Conservation (phyloP, 2,888 invertebrate species). For the Saturnia japonica region DNA sequence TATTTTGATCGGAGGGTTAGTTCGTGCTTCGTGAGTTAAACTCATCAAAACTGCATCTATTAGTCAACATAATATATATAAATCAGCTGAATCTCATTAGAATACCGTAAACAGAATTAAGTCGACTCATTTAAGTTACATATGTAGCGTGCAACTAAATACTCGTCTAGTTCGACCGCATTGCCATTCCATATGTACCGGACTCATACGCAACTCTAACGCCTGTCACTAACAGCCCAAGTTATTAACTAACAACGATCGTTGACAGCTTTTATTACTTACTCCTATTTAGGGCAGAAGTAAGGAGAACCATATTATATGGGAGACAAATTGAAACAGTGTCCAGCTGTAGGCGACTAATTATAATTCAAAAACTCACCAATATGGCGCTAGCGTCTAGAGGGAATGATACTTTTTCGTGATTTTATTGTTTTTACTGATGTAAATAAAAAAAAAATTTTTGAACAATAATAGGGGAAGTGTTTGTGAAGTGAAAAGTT, state of each 20-base stretch:
- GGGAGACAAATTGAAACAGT: no score
- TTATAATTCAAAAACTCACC: no score
- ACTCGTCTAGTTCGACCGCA: conserved; percentile 26
- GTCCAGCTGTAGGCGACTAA: no score
- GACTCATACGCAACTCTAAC: conserved; percentile 23
- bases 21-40: not conserved
- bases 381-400: no score
- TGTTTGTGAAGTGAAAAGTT: no score
- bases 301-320: no score
- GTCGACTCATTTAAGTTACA: conserved; percentile 10
- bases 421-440: no score
- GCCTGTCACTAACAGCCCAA: conserved; percentile 12
- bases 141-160: conserved; percentile 24
- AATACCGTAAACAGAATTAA: conserved; percentile 13
- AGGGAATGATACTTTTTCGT: no score
- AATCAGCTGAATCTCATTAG: not conserved
- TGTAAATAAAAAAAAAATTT: no score
- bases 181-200: conserved; percentile 24
- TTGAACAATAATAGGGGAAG: no score
- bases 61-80: not conserved
- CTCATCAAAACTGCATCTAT: no score
- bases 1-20: no score
- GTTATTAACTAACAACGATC: conserved; percentile 6
- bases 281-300: not conserved
- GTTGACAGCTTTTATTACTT: not conserved